Percentiles rank a stretch among this genome's conserved stretches.
These are phyloP conservation scores for Erinaceus europaeus DNA, from an alignment of 2,113 vertebrate genomes.

Conservation along the genomic window DNA sequence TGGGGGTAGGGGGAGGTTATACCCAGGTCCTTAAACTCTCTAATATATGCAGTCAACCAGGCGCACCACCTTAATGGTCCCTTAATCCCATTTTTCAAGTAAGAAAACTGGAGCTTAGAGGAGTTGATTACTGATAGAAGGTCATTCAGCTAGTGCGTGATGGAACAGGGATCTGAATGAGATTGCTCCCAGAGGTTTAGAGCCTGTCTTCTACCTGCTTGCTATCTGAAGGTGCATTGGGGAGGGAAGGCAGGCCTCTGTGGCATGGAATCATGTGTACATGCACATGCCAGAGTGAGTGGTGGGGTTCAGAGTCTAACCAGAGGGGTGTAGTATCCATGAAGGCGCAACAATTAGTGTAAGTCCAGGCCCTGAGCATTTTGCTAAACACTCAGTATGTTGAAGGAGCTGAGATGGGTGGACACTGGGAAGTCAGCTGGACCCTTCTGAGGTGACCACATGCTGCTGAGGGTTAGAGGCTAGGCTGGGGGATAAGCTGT, in stretches of 20 bases:
- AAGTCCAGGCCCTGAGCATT: background rate
- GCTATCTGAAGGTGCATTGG: background rate
- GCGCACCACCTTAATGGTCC: background rate
- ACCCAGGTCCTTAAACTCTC: too few species aligned
- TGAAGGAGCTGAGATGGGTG: background rate
- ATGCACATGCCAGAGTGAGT: background rate
- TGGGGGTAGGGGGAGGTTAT: too few species aligned
- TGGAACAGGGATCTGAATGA: background rate
- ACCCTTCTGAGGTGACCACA: background rate
- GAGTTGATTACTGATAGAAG: background rate
- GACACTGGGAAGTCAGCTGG: background rate
- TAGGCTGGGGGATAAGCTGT: background rate
- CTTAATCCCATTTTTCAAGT: background rate
- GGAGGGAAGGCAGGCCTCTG: background rate
- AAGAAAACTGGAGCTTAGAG: conserved; percentile 7
- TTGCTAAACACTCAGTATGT: background rate
- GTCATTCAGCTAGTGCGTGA: background rate
- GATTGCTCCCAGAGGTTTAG: background rate
- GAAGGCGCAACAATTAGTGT: background rate
- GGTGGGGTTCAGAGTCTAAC: too few species aligned
- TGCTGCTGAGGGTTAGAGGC: background rate
- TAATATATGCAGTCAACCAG: too few species aligned
- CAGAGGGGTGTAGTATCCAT: background rate
- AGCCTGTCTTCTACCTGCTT: background rate
- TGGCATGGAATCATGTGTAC: background rate